Percentiles rank a stretch among this genome's conserved stretches.
phyloP scores from a whole-genome alignment of 2,888 invertebrate species.

The Diaphora mendica region DNA sequence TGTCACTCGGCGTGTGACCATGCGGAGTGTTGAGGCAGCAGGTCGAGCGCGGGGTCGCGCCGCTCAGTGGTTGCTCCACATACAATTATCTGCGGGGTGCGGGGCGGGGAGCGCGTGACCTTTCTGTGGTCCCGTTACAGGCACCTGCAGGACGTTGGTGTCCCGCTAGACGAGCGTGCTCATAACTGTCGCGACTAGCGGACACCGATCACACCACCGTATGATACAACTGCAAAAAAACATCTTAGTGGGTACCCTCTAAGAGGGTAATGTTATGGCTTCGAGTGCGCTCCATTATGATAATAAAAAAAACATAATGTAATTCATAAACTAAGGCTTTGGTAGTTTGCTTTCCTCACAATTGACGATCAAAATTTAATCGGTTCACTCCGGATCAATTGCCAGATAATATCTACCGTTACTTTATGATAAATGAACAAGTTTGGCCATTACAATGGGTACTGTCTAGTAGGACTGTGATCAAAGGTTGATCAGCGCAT shows the following conservation, averaged over 20 bases:
- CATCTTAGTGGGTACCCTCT: too few relatives aligned
- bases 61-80: slow-evolving; percentile 10
- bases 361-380: slow-evolving; percentile 27
- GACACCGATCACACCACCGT: background rate
- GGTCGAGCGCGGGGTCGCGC: background rate
- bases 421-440: slow-evolving; percentile 28
- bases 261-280: background rate
- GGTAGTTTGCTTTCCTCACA: background rate
- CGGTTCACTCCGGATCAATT: slow-evolving; percentile 34
- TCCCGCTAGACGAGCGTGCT: slow-evolving; percentile 62
- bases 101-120: slow-evolving; percentile 60
- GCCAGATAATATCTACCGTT: slow-evolving; percentile 32
- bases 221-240: background rate
- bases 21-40: background rate
- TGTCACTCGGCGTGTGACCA: background rate
- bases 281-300: slow-evolving; percentile 29
- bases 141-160: slow-evolving; percentile 71
- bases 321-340: slow-evolving; percentile 5
- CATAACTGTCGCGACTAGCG: slow-evolving; percentile 16
- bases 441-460: slow-evolving; percentile 17
- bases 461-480: slow-evolving; percentile 18
- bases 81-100: slow-evolving; percentile 23
- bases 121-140: slow-evolving; percentile 73
- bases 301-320: slow-evolving; percentile 16
- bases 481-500: slow-evolving; percentile 22